These are phyloP conservation scores for Drosophila suboccidentalis DNA, from an alignment of 2,888 invertebrate species.

Conservation along the genomic window DNA sequence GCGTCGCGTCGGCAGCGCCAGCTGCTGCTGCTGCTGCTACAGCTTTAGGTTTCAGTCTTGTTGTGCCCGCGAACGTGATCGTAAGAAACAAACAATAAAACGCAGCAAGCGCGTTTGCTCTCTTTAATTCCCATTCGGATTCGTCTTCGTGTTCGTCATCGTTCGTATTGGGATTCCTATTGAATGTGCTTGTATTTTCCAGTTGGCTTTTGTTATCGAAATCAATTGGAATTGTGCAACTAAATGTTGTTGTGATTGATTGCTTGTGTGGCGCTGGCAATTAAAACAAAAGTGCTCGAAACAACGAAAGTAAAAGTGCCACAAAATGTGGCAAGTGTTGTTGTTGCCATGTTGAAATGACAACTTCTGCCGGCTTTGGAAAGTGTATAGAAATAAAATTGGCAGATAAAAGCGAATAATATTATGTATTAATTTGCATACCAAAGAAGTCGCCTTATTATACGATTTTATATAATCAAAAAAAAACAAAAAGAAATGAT, in stretches of 20 bases:
- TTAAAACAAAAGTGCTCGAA: constrained; percentile 33
- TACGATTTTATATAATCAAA: constrained; percentile 29
- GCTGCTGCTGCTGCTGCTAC: constrained; percentile 41
- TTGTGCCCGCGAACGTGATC: constrained; percentile 62
- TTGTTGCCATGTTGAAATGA: background rate
- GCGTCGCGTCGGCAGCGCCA: constrained; percentile 37
- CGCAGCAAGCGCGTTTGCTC: constrained; percentile 25
- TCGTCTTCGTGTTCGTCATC: constrained; percentile 11
- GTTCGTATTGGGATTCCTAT: constrained; percentile 23
- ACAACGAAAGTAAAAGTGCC: constrained; percentile 67
- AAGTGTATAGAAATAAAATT: constrained; percentile 49
- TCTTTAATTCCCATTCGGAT: background rate
- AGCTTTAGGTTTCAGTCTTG: constrained; percentile 65
- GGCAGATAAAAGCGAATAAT: constrained; percentile 27
- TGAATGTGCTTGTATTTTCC: constrained; percentile 12
- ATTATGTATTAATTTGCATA: constrained; percentile 47
- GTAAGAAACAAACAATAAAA: constrained; percentile 42
- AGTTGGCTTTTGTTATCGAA: constrained; percentile 61
- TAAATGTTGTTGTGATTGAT: constrained; percentile 60
- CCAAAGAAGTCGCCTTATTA: constrained; percentile 34
- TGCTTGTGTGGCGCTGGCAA: constrained; percentile 44
- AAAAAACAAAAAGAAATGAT: background rate
- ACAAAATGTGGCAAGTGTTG: constrained; percentile 66
- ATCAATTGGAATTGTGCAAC: constrained; percentile 67
- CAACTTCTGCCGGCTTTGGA: constrained; percentile 40